phyloP scores from a whole-genome alignment of 2,113 vertebrate genomes.

The Aspidoscelis tigris region DNA sequence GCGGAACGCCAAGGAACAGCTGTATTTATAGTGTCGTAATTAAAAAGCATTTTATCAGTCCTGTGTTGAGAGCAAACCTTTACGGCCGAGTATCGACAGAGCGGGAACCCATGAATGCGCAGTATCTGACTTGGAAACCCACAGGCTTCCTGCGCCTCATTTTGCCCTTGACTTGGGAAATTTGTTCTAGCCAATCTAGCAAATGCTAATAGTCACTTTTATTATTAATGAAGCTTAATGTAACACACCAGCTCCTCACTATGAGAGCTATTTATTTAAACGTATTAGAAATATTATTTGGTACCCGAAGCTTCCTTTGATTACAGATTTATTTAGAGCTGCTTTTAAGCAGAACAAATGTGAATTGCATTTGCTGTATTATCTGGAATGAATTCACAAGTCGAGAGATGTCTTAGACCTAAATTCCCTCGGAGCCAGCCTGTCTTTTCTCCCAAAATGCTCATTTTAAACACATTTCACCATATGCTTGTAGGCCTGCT shows the following conservation, averaged over 20 bases:
- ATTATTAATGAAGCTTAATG: constrained; percentile 73
- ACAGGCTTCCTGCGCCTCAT: constrained; percentile 85
- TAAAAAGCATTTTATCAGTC: constrained; percentile 95
- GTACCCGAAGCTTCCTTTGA: constrained; percentile 63
- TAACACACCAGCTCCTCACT: constrained; percentile 50
- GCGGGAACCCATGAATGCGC: constrained; percentile 79
- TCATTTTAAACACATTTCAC: not conserved
- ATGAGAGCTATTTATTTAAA: constrained; percentile 63
- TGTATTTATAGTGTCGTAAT: constrained; percentile 92
- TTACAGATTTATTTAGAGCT: constrained; percentile 62
- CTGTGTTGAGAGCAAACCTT: constrained; percentile 76
- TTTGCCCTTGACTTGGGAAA: constrained; percentile 69
- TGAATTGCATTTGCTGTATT: constrained; percentile 8
- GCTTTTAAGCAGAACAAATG: constrained; percentile 55
- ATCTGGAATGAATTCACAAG: not conserved
- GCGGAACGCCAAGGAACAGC: constrained; percentile 77
- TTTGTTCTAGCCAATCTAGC: constrained; percentile 62
- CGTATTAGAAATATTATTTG: constrained; percentile 57
- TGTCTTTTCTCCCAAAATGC: not conserved
- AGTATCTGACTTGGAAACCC: constrained; percentile 86
- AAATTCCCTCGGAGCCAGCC: not conserved
- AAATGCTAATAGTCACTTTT: constrained; percentile 67
- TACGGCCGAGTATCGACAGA: constrained; percentile 83
- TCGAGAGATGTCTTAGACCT: constrained; percentile 2
- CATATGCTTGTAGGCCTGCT: not conserved